Percentiles rank a stretch among this genome's conserved stretches.
phyloP scores from a whole-genome alignment of 1,140 invertebrate genomes.

The Steinernema khuongi region DNA sequence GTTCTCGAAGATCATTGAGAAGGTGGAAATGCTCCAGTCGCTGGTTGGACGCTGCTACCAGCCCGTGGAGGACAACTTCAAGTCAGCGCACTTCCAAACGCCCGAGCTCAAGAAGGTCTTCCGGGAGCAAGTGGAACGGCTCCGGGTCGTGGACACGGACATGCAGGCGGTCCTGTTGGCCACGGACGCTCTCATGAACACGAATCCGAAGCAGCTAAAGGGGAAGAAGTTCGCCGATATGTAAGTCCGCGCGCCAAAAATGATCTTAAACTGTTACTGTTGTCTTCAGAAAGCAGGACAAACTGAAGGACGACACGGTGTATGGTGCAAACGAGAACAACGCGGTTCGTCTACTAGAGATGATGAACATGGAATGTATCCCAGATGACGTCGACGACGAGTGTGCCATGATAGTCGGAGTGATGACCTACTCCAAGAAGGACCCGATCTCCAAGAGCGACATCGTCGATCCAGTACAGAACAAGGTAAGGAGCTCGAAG shows the following conservation, averaged over 20 bases:
- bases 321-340: background rate
- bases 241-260: background rate
- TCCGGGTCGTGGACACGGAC: background rate
- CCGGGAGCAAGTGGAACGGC: background rate
- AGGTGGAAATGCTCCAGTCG: background rate
- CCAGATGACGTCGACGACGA: background rate
- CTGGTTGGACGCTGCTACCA: background rate
- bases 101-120: background rate
- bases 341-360: background rate
- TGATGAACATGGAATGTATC: background rate
- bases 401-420: conserved; percentile 12
- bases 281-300: background rate
- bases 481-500: background rate
- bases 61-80: background rate
- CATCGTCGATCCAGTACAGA: conserved; percentile 18
- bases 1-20: background rate
- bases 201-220: background rate
- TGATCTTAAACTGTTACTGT: background rate
- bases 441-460: conserved; percentile 21
- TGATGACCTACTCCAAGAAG: conserved; percentile 17
- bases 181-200: background rate
- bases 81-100: background rate
- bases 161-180: background rate
- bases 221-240: background rate
- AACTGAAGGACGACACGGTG: background rate